Conservation (phyloP, 2,113 vertebrate species). For the Bubo blakistoni region DNA sequence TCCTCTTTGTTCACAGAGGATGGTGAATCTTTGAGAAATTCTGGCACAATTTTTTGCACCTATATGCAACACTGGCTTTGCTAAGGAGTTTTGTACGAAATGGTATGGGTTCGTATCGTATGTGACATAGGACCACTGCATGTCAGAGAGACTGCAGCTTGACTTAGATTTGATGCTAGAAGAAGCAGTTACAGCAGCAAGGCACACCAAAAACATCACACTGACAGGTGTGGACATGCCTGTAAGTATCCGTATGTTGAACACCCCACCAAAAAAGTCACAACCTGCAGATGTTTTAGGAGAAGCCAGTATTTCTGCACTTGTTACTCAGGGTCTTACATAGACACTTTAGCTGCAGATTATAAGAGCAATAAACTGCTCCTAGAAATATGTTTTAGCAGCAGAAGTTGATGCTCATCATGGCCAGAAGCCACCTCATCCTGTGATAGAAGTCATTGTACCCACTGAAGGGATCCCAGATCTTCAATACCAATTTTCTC, state of each 20-base stretch:
- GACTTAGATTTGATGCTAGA: background rate
- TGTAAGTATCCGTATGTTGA: background rate
- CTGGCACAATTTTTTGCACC: background rate
- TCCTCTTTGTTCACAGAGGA: background rate
- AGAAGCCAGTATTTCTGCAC: background rate
- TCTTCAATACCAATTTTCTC: background rate
- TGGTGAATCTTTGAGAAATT: background rate
- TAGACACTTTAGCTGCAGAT: background rate
- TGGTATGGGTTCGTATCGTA: background rate
- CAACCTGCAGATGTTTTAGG: background rate
- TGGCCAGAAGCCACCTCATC: background rate
- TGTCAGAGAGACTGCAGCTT: background rate
- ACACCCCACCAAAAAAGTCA: rapidly evolving
- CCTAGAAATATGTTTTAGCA: background rate
- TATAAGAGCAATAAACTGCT: background rate
- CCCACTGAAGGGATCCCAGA: background rate
- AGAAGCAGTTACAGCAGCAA: background rate
- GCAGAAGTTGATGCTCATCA: background rate
- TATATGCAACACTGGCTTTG: background rate
- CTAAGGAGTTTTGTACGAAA: background rate
- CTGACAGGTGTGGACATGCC: background rate
- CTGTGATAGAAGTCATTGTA: background rate
- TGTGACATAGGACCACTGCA: background rate
- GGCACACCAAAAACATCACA: background rate
- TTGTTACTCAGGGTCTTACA: background rate